These are phyloP conservation scores for Ameiurus melas DNA, from an alignment of 2,113 vertebrate species.

Conservation along the genomic window DNA sequence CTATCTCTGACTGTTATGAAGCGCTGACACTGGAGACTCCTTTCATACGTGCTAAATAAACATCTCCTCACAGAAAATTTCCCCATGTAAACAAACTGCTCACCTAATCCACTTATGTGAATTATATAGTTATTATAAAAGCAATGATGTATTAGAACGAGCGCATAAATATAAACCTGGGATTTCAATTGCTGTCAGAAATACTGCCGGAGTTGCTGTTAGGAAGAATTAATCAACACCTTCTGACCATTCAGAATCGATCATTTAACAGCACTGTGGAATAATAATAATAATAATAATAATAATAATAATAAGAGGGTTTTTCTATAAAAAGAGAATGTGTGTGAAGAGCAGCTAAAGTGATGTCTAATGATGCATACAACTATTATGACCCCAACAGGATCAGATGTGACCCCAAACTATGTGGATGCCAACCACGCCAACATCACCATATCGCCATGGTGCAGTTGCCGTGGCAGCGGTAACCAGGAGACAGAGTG, in stretches of 20 bases:
- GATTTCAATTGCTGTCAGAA: too few relatives aligned
- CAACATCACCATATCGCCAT: conserved; percentile 86
- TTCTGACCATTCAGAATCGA: neutral
- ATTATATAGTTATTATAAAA: neutral
- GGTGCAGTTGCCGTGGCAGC: conserved; percentile 86
- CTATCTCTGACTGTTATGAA: too few relatives aligned
- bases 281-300: too few relatives aligned
- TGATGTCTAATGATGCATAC: too few relatives aligned
- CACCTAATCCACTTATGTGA: neutral
- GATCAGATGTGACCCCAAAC: conserved; percentile 90
- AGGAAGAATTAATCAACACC: neutral
- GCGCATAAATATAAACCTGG: neutral
- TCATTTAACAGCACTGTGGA: neutral
- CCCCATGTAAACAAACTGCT: neutral
- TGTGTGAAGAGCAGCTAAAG: neutral
- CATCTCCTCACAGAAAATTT: neutral
- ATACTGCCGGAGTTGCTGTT: neutral
- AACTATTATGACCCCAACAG: conserved; percentile 61
- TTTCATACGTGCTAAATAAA: too few relatives aligned
- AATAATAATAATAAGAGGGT: neutral
- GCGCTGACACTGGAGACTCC: too few relatives aligned
- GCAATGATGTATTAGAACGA: neutral
- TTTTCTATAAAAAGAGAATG: neutral
- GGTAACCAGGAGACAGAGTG: conserved; percentile 85
- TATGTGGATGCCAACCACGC: conserved; percentile 84